A percentile compares a stretch with the other conserved stretches of the same genome.
Evolutionary conservation across 2,888 invertebrate species (phyloP).

Genomic region (Eumerus sabulonum): DNA sequence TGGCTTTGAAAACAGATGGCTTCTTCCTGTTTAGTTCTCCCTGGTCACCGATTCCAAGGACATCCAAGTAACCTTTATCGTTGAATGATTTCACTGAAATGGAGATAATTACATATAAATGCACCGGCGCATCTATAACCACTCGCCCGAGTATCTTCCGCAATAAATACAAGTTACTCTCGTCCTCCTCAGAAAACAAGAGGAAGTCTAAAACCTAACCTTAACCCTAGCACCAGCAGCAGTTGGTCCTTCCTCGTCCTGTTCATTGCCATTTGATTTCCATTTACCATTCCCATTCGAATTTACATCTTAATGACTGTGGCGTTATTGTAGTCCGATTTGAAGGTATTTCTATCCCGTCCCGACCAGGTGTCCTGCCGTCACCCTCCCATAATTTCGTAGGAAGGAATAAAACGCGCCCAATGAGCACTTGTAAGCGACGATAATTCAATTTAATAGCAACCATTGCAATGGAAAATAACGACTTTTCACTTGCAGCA

Average conservation of each 20-base stretch:
- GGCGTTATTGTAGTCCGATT: too few species aligned
- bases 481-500: slow-evolving; percentile 49
- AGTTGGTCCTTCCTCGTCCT: slow-evolving; percentile 33
- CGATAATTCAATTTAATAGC: slow-evolving; percentile 67
- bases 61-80: too few species aligned
- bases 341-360: too few species aligned
- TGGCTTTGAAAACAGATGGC: too few species aligned
- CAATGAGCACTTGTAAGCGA: slow-evolving; percentile 64
- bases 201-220: slow-evolving; percentile 23
- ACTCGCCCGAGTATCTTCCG: too few species aligned
- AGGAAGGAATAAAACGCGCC: slow-evolving; percentile 57
- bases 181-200: too few species aligned
- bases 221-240: too few species aligned
- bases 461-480: slow-evolving; percentile 31
- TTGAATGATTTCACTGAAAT: slow-evolving; percentile 17
- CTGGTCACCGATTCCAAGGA: too few species aligned
- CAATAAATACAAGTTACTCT: slow-evolving; percentile 20
- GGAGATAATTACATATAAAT: slow-evolving; percentile 48
- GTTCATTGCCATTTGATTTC: slow-evolving; percentile 64
- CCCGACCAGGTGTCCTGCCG: slow-evolving; percentile 27
- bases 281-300: slow-evolving; percentile 46
- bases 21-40: too few species aligned
- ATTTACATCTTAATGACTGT: too few species aligned
- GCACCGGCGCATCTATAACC: slow-evolving; percentile 16
- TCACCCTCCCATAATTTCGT: slow-evolving; percentile 39